These are phyloP conservation scores for Coreoperca whiteheadi DNA, from an alignment of 2,113 vertebrate species.

Conservation along the genomic window DNA sequence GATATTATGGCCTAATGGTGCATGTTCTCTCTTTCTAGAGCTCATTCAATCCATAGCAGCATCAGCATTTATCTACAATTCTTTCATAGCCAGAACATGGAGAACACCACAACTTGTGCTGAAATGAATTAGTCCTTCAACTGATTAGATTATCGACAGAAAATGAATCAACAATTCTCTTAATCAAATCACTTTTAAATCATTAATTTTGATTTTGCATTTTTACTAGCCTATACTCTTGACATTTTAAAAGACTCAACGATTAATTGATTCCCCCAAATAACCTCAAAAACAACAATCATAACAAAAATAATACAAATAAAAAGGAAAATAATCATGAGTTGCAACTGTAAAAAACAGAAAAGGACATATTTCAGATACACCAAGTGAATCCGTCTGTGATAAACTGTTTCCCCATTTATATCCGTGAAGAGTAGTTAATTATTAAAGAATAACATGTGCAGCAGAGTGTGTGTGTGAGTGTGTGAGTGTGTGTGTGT, in stretches of 20 bases:
- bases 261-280: neutral
- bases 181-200: neutral
- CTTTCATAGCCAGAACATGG: neutral
- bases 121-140: neutral
- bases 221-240: too few species aligned
- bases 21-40: neutral
- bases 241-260: neutral
- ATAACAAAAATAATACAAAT: neutral
- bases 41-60: neutral
- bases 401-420: constrained; percentile 11
- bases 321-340: neutral
- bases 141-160: neutral
- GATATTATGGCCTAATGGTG: neutral
- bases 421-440: neutral
- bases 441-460: constrained; percentile 6
- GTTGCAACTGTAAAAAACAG: neutral
- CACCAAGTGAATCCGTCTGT: constrained; percentile 7
- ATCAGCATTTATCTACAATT: neutral
- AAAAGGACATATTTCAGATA: neutral
- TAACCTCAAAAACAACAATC: neutral
- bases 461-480: neutral
- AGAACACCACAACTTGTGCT: neutral
- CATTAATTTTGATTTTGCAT: neutral
- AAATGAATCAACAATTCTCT: neutral
- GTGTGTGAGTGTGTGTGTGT: too few species aligned